Evolutionary conservation across 1,140 invertebrate species (phyloP).

Genomic region (Pseudoatta argentina): DNA sequence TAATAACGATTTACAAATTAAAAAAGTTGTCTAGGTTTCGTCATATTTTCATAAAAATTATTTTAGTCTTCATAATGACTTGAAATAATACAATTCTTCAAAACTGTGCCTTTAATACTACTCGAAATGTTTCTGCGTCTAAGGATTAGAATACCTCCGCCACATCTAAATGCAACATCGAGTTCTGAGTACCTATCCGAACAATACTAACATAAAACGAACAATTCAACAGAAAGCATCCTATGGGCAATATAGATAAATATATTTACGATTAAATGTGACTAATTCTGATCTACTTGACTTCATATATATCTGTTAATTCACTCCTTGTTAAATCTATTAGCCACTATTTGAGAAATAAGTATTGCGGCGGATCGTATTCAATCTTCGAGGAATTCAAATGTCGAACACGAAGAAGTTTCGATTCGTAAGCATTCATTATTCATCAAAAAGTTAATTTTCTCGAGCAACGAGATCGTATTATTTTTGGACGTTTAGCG

Average conservation of each 20-base stretch:
- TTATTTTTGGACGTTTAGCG: conserved; percentile 31
- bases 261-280: conserved; percentile 68
- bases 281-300: conserved; percentile 70
- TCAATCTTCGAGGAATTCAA: conserved; percentile 66
- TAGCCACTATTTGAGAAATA: conserved; percentile 60
- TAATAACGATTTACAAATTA: not conserved
- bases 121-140: conserved; percentile 27
- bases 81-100: not conserved
- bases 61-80: conserved; percentile 4
- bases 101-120: not conserved
- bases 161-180: conserved; percentile 73
- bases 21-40: too few relatives aligned
- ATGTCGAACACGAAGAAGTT: conserved; percentile 54
- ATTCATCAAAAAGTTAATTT: conserved; percentile 13
- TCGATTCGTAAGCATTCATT: not conserved
- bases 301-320: conserved; percentile 48
- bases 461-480: conserved; percentile 63
- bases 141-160: conserved; percentile 67
- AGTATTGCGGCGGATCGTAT: conserved; percentile 61
- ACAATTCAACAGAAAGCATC: conserved; percentile 67
- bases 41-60: not conserved
- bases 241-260: conserved; percentile 65
- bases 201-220: conserved; percentile 62
- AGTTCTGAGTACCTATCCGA: conserved; percentile 69
- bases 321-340: conserved; percentile 62